Evolutionary conservation across 1,140 invertebrate genomes (phyloP).

Genomic region (Wasmannia auropunctata): DNA sequence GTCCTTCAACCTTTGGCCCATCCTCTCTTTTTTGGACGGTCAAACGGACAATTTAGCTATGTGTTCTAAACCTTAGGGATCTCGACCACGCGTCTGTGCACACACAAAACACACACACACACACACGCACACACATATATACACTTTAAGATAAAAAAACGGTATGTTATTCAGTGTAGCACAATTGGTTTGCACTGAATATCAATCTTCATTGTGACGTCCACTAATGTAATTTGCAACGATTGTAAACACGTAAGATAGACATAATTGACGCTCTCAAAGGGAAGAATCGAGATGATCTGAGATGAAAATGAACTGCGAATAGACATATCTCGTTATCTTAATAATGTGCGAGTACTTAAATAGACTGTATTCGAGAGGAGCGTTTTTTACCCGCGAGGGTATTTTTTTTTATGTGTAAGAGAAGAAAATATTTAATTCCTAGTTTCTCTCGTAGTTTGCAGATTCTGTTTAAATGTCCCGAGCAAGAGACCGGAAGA

Average conservation of each 20-base stretch:
- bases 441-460: background rate
- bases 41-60: constrained; percentile 36
- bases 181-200: constrained; percentile 69
- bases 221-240: constrained; percentile 74
- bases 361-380: constrained; percentile 1
- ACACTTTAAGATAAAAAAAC: constrained; percentile 54
- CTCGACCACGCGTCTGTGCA: constrained; percentile 54
- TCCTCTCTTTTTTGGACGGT: constrained; percentile 33
- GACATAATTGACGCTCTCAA: background rate
- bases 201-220: constrained; percentile 76
- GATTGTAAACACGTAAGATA: constrained; percentile 72
- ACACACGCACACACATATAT: constrained; percentile 9
- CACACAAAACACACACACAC: constrained; percentile 12
- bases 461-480: background rate
- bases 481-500: background rate
- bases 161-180: constrained; percentile 64
- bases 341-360: constrained; percentile 25
- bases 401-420: background rate
- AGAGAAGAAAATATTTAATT: background rate
- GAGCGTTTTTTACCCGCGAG: background rate
- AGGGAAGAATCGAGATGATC: background rate
- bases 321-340: constrained; percentile 56
- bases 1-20: constrained; percentile 37
- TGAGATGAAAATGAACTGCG: constrained; percentile 11
- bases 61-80: constrained; percentile 57